Evolutionary conservation across 2,797 vertebrate genomes (phyloP).

Genomic region (Salmo trutta): DNA sequence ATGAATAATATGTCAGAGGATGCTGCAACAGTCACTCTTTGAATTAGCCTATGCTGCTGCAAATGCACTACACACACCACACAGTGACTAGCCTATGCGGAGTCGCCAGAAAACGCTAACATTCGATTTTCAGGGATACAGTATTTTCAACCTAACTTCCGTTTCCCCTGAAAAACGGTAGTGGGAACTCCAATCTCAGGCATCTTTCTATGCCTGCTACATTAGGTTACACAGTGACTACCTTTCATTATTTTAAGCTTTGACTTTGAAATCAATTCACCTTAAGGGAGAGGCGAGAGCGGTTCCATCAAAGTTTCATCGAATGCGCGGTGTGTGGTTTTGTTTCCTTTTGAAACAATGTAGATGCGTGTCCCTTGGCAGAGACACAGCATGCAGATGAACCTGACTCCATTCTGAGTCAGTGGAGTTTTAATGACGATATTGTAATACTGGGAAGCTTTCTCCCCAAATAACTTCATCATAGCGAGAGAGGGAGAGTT

Average conservation of each 20-base stretch:
- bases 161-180: too few species aligned
- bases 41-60: background rate
- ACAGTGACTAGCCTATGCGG: too few species aligned
- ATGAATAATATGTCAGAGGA: slow-evolving; percentile 31
- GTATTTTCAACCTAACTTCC: too few species aligned
- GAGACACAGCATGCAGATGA: background rate
- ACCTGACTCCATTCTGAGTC: background rate
- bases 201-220: too few species aligned
- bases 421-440: background rate
- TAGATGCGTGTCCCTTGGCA: background rate
- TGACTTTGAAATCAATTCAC: background rate
- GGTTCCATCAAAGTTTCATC: background rate
- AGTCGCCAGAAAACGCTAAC: too few species aligned
- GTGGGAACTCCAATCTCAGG: too few species aligned
- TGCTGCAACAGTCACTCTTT: slow-evolving; percentile 2
- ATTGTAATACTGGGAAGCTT: background rate
- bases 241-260: background rate
- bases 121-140: too few species aligned
- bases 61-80: background rate
- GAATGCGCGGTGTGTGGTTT: background rate
- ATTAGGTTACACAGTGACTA: too few species aligned
- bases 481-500: slow-evolving; percentile 9
- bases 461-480: slow-evolving; percentile 12
- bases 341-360: background rate
- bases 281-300: background rate